Evolutionary conservation across 2,797 vertebrate genomes (phyloP), one percentile per base, ranked within the genome.

Genomic region (Dermochelys coriacea): DNA sequence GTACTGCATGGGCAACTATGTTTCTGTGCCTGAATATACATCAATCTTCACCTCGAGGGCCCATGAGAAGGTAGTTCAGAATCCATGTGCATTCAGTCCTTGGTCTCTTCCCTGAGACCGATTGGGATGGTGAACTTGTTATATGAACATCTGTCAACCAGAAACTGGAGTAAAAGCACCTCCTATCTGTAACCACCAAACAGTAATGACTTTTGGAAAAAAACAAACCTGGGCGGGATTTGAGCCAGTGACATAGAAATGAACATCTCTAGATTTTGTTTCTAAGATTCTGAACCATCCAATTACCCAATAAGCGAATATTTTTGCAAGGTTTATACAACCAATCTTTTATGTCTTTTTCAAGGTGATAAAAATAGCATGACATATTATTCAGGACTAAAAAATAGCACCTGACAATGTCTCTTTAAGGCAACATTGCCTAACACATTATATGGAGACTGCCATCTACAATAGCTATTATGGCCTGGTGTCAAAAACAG

Each of bases 401-500:
- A 31, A 14, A 77, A 49, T 47, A 31, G 74, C 27, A 49, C 25
- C 27, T 49, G 21, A 3, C 0, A 80, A 87, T 96, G 37, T 89
- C 55, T 61, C 75, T 90, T 83, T 82, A 57, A 87, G 79, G 82
- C 85, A 95, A 1, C 52, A 18, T 64, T 90, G 91, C 95, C 87
- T 85, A 89, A 83, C 61, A 88, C 54, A 85, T 18, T 79, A 31
- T 90, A 71, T 92, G 34, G 90, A 95, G 82, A 78, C 89, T 95
- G 27, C 81, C 14, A 87, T 87, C 85, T 81, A 80, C 77, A 84
- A 34, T 74, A 93, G 82, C 95, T 96, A 87, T 84, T 90, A 92
- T 41, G 90, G 85, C 50, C 59, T 31, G n/a, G 51, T 23, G 74
- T 93, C 64, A 95, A 95, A 97, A 88, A 31, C 14, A 91, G 86